These are phyloP conservation scores for Acanthococcus lagerstroemiae DNA, from an alignment of 2,888 invertebrate species.

Conservation along the genomic window DNA sequence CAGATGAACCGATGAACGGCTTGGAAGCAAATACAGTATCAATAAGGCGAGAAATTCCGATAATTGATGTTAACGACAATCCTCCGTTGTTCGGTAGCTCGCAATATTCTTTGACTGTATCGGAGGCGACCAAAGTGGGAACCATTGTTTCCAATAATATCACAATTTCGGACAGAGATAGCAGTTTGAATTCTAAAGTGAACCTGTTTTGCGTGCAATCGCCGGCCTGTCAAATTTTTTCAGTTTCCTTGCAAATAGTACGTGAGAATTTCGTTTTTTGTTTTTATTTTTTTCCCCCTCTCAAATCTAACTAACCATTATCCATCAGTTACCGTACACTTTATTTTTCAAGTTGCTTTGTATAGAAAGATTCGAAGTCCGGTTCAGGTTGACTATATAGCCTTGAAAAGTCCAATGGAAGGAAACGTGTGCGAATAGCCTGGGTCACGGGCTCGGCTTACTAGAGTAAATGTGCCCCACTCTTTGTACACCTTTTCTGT, in stretches of 20 bases:
- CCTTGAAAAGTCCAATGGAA: too few species aligned
- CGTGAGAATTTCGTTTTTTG: too few species aligned
- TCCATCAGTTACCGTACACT: neutral
- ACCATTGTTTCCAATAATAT: slow-evolving; percentile 54
- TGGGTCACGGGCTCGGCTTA: too few species aligned
- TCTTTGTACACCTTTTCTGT: too few species aligned
- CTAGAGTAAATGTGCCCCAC: too few species aligned
- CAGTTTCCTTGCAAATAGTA: slow-evolving; percentile 55
- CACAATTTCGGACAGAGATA: slow-evolving; percentile 60
- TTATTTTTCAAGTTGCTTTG: too few species aligned
- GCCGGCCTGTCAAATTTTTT: slow-evolving; percentile 58
- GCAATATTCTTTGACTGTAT: slow-evolving; percentile 61
- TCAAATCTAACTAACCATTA: neutral
- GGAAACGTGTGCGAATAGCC: too few species aligned
- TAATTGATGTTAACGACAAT: slow-evolving; percentile 73
- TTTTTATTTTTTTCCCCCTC: neutral
- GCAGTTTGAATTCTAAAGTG: slow-evolving; percentile 61
- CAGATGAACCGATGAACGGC: neutral
- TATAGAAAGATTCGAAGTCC: too few species aligned
- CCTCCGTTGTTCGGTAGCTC: slow-evolving; percentile 61
- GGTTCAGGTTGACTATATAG: too few species aligned
- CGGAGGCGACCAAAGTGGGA: slow-evolving; percentile 57
- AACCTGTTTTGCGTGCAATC: slow-evolving; percentile 53
- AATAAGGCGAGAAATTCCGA: slow-evolving; percentile 61
- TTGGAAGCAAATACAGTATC: slow-evolving; percentile 67